These are phyloP conservation scores for Toxonevra muliebris DNA, from an alignment of 2,888 invertebrate species.

Conservation along the genomic window DNA sequence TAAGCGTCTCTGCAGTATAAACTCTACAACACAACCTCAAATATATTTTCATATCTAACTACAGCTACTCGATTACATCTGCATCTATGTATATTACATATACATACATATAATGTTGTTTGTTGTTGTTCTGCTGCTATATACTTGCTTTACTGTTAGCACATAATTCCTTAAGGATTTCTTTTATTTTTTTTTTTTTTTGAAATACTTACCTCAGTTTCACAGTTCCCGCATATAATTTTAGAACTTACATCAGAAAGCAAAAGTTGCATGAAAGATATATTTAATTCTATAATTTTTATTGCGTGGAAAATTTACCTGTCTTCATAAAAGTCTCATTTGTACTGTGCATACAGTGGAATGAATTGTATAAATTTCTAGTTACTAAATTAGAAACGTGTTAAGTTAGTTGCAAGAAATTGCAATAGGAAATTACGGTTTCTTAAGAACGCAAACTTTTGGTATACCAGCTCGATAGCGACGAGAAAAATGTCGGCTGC, in stretches of 20 bases:
- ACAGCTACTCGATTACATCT: background rate
- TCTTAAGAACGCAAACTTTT: too few relatives aligned
- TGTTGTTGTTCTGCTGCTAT: background rate
- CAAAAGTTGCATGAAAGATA: slow-evolving; percentile 11
- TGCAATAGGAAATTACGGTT: too few relatives aligned
- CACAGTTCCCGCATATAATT: background rate
- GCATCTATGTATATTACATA: slow-evolving; percentile 5
- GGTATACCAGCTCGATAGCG: too few relatives aligned
- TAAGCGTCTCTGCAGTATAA: too few relatives aligned
- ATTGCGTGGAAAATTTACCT: slow-evolving; percentile 23
- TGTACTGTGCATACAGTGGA: background rate
- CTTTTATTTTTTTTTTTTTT: background rate
- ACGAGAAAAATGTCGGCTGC: too few relatives aligned
- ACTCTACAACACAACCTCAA: too few relatives aligned
- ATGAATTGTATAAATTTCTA: too few relatives aligned
- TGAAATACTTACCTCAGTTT: background rate
- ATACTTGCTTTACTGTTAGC: background rate
- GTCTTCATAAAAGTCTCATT: slow-evolving; percentile 30
- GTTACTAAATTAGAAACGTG: too few relatives aligned
- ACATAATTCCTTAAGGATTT: slow-evolving; percentile 37
- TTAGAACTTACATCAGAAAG: slow-evolving; percentile 9
- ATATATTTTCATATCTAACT: too few relatives aligned
- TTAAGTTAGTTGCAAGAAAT: too few relatives aligned
- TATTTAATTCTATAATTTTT: slow-evolving; percentile 30
- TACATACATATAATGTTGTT: background rate